Evolutionary conservation across 2,888 invertebrate genomes (phyloP).

Genomic region (Sarcophaga caerulescens): DNA sequence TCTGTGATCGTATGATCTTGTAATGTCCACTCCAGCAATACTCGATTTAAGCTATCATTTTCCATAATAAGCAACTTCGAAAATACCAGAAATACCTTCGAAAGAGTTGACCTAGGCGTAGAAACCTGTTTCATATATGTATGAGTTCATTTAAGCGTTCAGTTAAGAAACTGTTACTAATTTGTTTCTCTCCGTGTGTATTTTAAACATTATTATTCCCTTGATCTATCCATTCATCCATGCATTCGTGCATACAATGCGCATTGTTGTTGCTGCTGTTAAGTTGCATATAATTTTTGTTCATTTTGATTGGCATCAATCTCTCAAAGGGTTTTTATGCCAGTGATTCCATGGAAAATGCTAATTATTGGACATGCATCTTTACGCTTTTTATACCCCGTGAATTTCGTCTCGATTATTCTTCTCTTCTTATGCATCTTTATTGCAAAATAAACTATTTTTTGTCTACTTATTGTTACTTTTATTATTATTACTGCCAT

Average conservation of each 20-base stretch:
- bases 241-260: background rate
- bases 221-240: constrained; percentile 2
- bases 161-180: too few relatives aligned
- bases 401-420: background rate
- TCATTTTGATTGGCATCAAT: constrained; percentile 55
- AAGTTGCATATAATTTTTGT: constrained; percentile 39
- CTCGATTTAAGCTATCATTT: too few relatives aligned
- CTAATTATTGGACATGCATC: constrained; percentile 50
- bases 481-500: background rate
- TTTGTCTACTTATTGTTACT: background rate
- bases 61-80: too few relatives aligned
- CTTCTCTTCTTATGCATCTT: background rate
- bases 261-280: constrained; percentile 22
- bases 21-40: too few relatives aligned
- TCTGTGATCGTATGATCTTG: too few relatives aligned
- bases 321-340: constrained; percentile 31
- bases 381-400: background rate
- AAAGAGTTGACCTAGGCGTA: too few relatives aligned
- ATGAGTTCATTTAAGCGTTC: too few relatives aligned
- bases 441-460: background rate
- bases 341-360: constrained; percentile 57
- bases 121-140: too few relatives aligned
- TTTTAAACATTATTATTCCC: background rate
- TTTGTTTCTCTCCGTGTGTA: constrained; percentile 4
- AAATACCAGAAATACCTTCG: too few relatives aligned